Evolutionary conservation across 2,888 invertebrate genomes (phyloP).

Genomic region (Junonia oenone): DNA sequence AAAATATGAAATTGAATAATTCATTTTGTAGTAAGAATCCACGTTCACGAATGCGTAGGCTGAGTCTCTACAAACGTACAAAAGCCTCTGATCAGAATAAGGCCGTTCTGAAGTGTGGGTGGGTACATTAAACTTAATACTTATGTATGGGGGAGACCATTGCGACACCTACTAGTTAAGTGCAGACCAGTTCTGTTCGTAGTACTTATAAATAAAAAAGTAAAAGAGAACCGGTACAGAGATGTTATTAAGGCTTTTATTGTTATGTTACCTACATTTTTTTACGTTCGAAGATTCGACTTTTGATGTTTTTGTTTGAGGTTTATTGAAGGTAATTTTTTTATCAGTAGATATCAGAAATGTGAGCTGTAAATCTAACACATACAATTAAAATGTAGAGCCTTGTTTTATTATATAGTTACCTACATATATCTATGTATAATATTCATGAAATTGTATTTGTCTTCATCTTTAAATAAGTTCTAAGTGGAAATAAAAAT

Average conservation of each 20-base stretch:
- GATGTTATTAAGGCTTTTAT: conserved; percentile 2
- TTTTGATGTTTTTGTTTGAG: neutral
- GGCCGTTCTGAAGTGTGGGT: conserved; percentile 48
- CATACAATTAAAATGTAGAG: no score
- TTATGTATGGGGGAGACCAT: conserved; percentile 50
- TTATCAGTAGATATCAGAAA: no score
- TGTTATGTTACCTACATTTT: neutral
- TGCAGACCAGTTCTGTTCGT: conserved; percentile 36
- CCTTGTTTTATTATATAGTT: no score
- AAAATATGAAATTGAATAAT: neutral
- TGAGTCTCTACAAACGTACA: conserved; percentile 13
- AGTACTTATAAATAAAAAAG: conserved; percentile 32
- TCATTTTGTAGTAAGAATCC: conserved; percentile 4
- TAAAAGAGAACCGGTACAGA: conserved; percentile 23
- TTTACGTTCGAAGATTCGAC: neutral
- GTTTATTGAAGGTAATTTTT: no score
- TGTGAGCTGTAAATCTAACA: no score
- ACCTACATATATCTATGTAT: no score
- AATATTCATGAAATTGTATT: no score
- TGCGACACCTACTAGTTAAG: conserved; percentile 46
- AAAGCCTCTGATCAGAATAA: conserved; percentile 26
- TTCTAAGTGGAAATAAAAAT: no score
- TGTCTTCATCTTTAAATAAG: no score
- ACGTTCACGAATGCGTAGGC: conserved; percentile 6
- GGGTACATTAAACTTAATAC: conserved; percentile 40